Conservation (phyloP, 30 jellyfish, hydroid and myxozoan genomes). For the Hydra vulgaris region DNA sequence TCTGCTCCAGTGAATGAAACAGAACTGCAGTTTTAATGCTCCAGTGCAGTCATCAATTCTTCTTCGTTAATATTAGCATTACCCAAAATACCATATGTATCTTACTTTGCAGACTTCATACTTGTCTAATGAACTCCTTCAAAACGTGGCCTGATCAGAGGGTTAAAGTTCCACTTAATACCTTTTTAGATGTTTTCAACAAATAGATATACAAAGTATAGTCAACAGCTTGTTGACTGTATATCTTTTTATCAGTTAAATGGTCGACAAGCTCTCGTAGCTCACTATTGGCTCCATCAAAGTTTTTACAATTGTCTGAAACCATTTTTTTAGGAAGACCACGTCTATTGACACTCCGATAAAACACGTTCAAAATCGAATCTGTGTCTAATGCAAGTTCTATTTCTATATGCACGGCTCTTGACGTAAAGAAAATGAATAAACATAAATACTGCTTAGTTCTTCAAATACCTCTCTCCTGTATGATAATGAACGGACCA, state of each 20-base stretch:
- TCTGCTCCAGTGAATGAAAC: too few relatives aligned
- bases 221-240: slow-evolving; percentile 23
- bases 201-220: too few relatives aligned
- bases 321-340: too few relatives aligned
- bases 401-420: slow-evolving; percentile 59
- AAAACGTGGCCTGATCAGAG: slow-evolving; percentile 43
- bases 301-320: too few relatives aligned
- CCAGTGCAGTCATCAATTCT: too few relatives aligned
- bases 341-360: too few relatives aligned
- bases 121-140: too few relatives aligned
- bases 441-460: slow-evolving; percentile 14
- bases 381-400: slow-evolving; percentile 24
- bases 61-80: too few relatives aligned
- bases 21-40: too few relatives aligned
- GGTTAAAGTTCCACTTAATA: slow-evolving; percentile 43
- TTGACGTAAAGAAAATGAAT: slow-evolving; percentile 22
- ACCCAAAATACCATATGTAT: too few relatives aligned
- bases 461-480: slow-evolving; percentile 33
- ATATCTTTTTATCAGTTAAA: slow-evolving; percentile 13
- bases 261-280: slow-evolving; percentile 14
- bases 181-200: slow-evolving; percentile 38
- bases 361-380: slow-evolving; percentile 40
- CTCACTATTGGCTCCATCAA: slow-evolving; percentile 41
- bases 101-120: too few relatives aligned
- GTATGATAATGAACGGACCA: slow-evolving; percentile 38